These are phyloP conservation scores for Acrocephalus kingi DNA, from an alignment of 2,113 vertebrate species.

Conservation along the genomic window DNA sequence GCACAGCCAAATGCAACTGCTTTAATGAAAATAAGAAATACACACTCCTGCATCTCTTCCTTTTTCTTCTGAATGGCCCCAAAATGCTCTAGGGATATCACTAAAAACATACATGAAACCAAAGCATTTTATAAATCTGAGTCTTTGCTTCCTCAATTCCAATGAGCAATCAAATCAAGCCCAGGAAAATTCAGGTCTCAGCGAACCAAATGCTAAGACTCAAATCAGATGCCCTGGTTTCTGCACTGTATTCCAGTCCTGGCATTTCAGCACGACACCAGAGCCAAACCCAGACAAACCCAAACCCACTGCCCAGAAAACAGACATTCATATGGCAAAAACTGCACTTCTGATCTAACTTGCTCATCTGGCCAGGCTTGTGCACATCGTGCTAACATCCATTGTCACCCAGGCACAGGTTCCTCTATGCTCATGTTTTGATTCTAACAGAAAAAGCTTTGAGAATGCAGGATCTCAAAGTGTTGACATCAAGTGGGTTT, in stretches of 20 bases:
- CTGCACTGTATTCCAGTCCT: neutral
- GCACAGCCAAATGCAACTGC: neutral
- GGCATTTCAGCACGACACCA: neutral
- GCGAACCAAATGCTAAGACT: neutral
- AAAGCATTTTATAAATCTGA: neutral
- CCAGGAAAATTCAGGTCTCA: neutral
- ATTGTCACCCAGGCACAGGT: neutral
- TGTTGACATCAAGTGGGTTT: neutral
- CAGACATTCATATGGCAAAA: neutral
- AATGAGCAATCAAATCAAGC: neutral
- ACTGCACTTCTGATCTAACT: neutral
- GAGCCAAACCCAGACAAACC: neutral
- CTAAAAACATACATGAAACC: neutral
- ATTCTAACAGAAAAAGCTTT: neutral
- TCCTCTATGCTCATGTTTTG: neutral
- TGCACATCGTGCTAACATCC: neutral
- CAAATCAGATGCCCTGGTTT: neutral
- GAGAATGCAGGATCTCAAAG: neutral
- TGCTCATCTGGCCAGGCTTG: neutral
- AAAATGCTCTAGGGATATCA: neutral
- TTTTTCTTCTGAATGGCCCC: neutral
- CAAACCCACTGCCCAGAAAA: neutral
- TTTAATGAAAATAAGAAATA: neutral
- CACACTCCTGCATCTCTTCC: neutral
- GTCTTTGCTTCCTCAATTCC: neutral